A percentile compares a stretch with the other conserved stretches of the same genome.
These are phyloP conservation scores for Cettia cetti DNA, from an alignment of 2,113 vertebrate species.

Conservation along the genomic window DNA sequence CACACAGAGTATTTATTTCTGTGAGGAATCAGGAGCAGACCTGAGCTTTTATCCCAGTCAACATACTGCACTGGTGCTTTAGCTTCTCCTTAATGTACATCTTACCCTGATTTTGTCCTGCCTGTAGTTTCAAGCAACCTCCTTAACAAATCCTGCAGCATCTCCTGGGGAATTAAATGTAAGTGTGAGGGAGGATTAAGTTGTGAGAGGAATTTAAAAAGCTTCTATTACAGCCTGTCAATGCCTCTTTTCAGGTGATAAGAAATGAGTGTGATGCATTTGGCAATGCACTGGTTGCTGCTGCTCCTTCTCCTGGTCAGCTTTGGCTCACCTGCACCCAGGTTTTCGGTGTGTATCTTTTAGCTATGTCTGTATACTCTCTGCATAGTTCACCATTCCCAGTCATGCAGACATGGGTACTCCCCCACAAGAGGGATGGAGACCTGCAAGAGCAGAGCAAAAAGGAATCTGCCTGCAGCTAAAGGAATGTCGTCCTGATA, in stretches of 20 bases:
- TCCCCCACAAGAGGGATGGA: background rate
- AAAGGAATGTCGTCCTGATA: background rate
- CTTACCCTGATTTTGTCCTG: background rate
- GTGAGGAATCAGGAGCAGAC: background rate
- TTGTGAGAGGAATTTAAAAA: background rate
- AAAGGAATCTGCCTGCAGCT: background rate
- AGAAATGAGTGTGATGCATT: background rate
- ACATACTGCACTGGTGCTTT: background rate
- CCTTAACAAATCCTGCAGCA: background rate
- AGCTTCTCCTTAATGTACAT: background rate
- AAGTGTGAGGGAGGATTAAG: background rate
- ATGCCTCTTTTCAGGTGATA: slow-evolving; percentile 25
- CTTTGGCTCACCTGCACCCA: slow-evolving; percentile 41
- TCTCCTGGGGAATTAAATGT: background rate
- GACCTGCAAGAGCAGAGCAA: background rate
- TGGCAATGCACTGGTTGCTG: background rate
- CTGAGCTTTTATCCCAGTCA: background rate
- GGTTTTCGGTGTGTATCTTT: slow-evolving; percentile 68
- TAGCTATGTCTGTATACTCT: background rate
- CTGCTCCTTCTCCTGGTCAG: slow-evolving; percentile 67
- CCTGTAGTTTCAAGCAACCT: background rate
- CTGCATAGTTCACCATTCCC: background rate
- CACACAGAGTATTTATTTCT: background rate
- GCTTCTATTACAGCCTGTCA: background rate
- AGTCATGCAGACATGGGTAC: background rate